Conservation (phyloP, 2,797 vertebrate genomes). For the Ammospiza maritima region DNA sequence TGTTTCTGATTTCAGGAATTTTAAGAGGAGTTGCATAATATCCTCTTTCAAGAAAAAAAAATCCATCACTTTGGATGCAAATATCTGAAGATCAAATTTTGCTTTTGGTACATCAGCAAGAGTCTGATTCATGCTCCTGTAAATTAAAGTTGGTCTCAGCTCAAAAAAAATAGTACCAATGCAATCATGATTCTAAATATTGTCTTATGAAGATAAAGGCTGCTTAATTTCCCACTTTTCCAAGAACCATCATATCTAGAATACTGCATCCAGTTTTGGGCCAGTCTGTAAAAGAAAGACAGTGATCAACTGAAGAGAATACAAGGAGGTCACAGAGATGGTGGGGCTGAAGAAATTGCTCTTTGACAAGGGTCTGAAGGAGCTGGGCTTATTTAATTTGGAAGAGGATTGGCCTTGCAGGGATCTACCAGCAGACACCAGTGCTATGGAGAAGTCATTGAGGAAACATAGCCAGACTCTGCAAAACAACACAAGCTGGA, state of each 20-base stretch:
- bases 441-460: fast-evolving
- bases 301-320: fast-evolving
- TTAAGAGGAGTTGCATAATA: neutral
- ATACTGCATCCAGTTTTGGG: neutral
- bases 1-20: neutral
- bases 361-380: neutral
- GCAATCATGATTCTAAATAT: neutral
- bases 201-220: neutral
- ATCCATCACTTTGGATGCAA: neutral
- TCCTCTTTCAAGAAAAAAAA: neutral
- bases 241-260: neutral
- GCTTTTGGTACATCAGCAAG: neutral
- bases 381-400: neutral
- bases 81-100: neutral
- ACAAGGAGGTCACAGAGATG: neutral
- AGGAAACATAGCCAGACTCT: neutral
- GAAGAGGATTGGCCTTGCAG: neutral
- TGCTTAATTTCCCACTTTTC: neutral
- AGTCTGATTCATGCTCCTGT: neutral
- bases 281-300: neutral
- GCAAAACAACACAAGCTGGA: neutral
- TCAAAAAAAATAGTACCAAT: neutral
- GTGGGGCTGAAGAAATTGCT: neutral
- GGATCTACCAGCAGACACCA: neutral
- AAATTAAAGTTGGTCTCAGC: neutral